Evolutionary conservation across 2,888 invertebrate species (phyloP).

Genomic region (Rhogogaster chlorosoma): DNA sequence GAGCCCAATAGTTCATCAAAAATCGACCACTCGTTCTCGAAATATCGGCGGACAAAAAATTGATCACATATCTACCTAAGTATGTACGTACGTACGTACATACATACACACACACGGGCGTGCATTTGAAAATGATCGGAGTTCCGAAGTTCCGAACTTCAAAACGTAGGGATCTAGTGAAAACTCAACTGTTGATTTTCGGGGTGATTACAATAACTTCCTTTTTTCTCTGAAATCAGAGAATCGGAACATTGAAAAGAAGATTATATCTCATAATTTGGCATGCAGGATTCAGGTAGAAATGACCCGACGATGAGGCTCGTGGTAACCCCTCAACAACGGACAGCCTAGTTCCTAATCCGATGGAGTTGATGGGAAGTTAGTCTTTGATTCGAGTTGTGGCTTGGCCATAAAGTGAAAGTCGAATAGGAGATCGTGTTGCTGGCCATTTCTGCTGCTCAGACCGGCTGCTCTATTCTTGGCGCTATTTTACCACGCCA

Average conservation of each 20-base stretch:
- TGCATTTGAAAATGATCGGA: too few relatives aligned
- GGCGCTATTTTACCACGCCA: background rate
- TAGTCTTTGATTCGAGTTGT: constrained; percentile 1
- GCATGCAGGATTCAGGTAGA: background rate
- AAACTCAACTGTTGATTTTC: too few relatives aligned
- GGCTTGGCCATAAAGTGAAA: constrained; percentile 30
- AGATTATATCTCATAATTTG: background rate
- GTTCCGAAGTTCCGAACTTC: too few relatives aligned
- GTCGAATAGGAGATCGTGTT: constrained; percentile 12
- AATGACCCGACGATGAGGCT: background rate
- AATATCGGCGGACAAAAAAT: too few relatives aligned
- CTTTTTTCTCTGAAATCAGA: too few relatives aligned
- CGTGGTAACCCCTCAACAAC: background rate
- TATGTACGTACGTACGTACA: too few relatives aligned
- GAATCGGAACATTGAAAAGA: background rate
- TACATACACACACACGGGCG: too few relatives aligned
- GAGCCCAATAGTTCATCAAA: too few relatives aligned
- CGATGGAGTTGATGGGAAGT: background rate
- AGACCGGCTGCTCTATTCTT: constrained; percentile 31
- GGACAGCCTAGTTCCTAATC: background rate
- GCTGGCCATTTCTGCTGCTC: background rate
- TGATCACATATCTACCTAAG: too few relatives aligned
- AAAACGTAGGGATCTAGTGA: too few relatives aligned
- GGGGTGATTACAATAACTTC: too few relatives aligned
- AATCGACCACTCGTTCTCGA: too few relatives aligned